A percentile compares a stretch with the other conserved stretches of the same genome.
These are phyloP conservation scores for Chelonia mydas DNA, from an alignment of 2,797 vertebrate species.

Conservation along the genomic window DNA sequence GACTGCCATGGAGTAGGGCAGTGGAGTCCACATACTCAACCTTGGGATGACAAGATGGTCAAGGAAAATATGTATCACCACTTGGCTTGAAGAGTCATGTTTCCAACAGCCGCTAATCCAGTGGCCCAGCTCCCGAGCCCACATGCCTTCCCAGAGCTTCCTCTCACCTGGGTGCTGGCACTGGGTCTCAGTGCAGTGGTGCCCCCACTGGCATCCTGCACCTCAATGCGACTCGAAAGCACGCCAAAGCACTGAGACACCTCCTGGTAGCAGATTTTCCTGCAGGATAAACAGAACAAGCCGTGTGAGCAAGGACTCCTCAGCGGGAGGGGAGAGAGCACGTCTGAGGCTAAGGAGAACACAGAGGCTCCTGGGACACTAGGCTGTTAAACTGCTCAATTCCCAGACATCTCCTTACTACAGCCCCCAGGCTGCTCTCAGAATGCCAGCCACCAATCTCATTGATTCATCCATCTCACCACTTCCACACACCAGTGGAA, in stretches of 20 bases:
- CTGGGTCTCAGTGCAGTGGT: constrained; percentile 94
- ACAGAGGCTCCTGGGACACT: background rate
- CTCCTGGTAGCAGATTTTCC: constrained; percentile 99
- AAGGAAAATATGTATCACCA: background rate
- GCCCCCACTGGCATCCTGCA: constrained; percentile 94
- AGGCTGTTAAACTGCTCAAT: background rate
- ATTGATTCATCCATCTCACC: background rate
- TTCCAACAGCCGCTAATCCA: background rate
- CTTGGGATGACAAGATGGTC: background rate
- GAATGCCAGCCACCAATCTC: background rate
- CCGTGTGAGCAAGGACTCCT: background rate
- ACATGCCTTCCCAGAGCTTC: background rate
- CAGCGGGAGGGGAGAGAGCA: background rate
- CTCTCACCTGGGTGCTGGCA: constrained; percentile 95
- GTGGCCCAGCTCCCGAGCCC: background rate
- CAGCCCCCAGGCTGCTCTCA: background rate
- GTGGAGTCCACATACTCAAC: background rate
- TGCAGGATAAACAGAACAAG: constrained; percentile 59
- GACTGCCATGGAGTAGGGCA: background rate
- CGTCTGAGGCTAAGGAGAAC: background rate
- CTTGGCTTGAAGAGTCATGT: background rate
- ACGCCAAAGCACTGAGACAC: constrained; percentile 98
- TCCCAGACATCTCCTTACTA: background rate
- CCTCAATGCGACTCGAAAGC: constrained; percentile 95
- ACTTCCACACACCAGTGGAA: background rate